Evolutionary conservation across 2,797 vertebrate genomes (phyloP).

Genomic region (Hypotaenidia philippensis): DNA sequence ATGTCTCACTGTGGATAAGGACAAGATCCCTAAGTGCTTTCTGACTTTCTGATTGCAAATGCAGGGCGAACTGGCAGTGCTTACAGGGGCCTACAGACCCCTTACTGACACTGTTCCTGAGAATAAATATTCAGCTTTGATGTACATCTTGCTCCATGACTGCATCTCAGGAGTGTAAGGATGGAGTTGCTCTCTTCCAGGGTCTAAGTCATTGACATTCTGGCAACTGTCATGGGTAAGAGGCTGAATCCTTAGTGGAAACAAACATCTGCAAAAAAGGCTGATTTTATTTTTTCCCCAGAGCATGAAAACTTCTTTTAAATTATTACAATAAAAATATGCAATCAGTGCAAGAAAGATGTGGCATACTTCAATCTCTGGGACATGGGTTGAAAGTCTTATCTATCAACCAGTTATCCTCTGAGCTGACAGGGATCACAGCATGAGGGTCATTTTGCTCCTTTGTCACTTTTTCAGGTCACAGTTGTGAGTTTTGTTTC

Average conservation of each 20-base stretch:
- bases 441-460: neutral
- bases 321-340: neutral
- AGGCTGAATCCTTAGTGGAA: neutral
- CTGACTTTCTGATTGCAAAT: neutral
- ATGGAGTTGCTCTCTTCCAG: neutral
- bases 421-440: neutral
- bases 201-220: neutral
- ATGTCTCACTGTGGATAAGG: neutral
- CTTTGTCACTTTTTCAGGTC: neutral
- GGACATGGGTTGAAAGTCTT: neutral
- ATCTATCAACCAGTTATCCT: neutral
- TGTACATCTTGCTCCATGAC: neutral
- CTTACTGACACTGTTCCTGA: neutral
- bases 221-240: neutral
- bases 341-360: neutral
- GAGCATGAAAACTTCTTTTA: neutral
- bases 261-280: neutral
- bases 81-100: neutral
- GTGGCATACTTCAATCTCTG: neutral
- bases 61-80: accelerated
- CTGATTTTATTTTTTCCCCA: neutral
- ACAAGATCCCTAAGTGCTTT: neutral
- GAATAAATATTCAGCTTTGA: neutral
- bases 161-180: neutral
- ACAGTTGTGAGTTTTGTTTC: neutral